These are phyloP conservation scores for Dendrocincla fuliginosa DNA, from an alignment of 2,797 vertebrate species.

Conservation along the genomic window DNA sequence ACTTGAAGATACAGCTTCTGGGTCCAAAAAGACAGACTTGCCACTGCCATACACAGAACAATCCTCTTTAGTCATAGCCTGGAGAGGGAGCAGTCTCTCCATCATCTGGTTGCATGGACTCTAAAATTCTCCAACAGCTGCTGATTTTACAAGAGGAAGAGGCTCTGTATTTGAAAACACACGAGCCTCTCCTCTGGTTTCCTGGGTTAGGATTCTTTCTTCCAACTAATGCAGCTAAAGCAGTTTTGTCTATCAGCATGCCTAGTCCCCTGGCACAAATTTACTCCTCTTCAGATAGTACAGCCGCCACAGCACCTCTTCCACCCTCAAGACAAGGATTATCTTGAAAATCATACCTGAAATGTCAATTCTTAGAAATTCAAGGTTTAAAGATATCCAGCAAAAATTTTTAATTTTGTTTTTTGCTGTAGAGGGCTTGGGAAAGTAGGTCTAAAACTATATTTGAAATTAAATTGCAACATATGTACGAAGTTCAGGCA, in stretches of 20 bases:
- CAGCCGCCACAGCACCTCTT: neutral
- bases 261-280: neutral
- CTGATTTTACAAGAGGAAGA: neutral
- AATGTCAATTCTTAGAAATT: neutral
- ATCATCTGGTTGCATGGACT: neutral
- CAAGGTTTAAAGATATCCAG: neutral
- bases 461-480: neutral
- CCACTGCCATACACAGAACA: neutral
- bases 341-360: neutral
- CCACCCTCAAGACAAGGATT: neutral
- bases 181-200: neutral
- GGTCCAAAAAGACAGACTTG: neutral
- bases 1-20: neutral
- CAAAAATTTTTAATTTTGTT: too few species aligned
- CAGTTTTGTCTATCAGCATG: neutral
- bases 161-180: neutral
- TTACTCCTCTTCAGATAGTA: neutral
- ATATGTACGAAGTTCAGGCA: neutral
- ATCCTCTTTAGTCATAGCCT: neutral
- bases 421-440: neutral
- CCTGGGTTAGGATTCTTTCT: neutral
- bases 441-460: neutral
- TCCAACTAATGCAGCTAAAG: neutral
- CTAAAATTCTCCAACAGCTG: neutral
- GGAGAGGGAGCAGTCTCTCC: neutral